A percentile compares a stretch with the other conserved stretches of the same genome.
Conservation (phyloP, 1,140 invertebrate species). For the Elysia chlorotica region DNA sequence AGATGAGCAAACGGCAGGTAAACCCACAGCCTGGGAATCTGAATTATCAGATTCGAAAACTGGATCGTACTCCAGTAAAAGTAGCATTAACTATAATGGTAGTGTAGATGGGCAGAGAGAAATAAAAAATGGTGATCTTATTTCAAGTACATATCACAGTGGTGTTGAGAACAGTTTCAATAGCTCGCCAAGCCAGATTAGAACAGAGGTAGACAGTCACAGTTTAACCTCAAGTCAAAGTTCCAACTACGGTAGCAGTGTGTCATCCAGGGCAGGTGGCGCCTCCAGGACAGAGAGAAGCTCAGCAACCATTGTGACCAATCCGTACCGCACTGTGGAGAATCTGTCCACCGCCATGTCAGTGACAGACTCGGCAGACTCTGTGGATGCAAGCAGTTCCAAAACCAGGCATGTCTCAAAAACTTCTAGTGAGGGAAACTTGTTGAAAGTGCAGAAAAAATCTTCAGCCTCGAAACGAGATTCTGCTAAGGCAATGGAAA, state of each 20-base stretch:
- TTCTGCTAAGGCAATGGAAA: not conserved
- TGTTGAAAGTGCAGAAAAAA: not conserved
- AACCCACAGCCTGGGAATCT: too few relatives aligned
- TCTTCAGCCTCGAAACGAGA: not conserved
- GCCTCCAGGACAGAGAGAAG: not conserved
- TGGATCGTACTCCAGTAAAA: too few relatives aligned
- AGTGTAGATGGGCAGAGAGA: too few relatives aligned
- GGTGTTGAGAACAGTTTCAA: too few relatives aligned
- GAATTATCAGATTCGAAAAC: too few relatives aligned
- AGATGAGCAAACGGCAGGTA: not conserved
- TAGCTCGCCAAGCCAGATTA: not conserved
- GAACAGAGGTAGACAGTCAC: not conserved
- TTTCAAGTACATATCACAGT: too few relatives aligned
- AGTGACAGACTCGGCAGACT: not conserved
- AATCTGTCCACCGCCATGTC: slow-evolving; percentile 8
- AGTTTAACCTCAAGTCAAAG: not conserved
- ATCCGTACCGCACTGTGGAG: slow-evolving; percentile 18
- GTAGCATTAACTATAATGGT: too few relatives aligned
- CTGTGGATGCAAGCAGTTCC: not conserved
- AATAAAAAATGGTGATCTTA: too few relatives aligned
- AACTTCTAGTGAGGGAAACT: slow-evolving; percentile 17
- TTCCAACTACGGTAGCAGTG: too few relatives aligned
- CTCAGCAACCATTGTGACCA: slow-evolving; percentile 6
- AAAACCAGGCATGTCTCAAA: not conserved
- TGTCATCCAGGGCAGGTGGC: not conserved